phyloP scores from a whole-genome alignment of 2,797 vertebrate genomes.

The Simalia tracyae region DNA sequence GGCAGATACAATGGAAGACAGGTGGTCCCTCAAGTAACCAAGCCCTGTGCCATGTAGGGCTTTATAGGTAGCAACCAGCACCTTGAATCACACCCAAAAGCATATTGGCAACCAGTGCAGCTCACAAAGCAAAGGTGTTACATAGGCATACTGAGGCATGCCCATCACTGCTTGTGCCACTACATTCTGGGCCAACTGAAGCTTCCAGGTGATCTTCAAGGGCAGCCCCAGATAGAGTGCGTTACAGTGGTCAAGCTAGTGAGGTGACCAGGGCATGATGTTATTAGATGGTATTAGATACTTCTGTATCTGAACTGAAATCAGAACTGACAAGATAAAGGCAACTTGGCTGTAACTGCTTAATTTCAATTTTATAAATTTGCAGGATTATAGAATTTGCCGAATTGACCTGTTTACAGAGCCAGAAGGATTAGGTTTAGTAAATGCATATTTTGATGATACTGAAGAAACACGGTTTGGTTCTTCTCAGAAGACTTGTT shows the following conservation, averaged over 20 bases:
- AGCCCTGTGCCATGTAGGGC: not conserved
- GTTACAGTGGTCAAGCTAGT: not conserved
- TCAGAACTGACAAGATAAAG: not conserved
- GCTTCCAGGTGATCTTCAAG: not conserved
- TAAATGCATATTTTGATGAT: constrained; percentile 85
- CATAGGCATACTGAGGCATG: not conserved
- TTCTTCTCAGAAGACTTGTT: constrained; percentile 84
- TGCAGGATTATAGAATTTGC: constrained; percentile 89
- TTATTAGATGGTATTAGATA: not conserved
- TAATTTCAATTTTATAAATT: constrained; percentile 38
- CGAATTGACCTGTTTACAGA: constrained; percentile 90
- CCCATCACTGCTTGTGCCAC: not conserved
- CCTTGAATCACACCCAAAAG: not conserved
- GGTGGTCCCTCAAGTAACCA: not conserved
- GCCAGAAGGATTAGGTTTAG: constrained; percentile 83
- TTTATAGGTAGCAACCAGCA: not conserved
- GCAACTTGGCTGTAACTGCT: too few species aligned
- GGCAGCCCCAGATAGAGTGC: not conserved
- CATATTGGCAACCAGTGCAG: not conserved
- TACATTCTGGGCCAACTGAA: not conserved
- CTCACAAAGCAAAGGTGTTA: not conserved
- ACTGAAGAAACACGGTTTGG: constrained; percentile 81
- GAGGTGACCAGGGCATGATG: not conserved
- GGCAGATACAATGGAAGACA: not conserved
- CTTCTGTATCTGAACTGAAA: not conserved